phyloP scores from a whole-genome alignment of 2,113 vertebrate genomes.

The Genyomyrus donnyi region DNA sequence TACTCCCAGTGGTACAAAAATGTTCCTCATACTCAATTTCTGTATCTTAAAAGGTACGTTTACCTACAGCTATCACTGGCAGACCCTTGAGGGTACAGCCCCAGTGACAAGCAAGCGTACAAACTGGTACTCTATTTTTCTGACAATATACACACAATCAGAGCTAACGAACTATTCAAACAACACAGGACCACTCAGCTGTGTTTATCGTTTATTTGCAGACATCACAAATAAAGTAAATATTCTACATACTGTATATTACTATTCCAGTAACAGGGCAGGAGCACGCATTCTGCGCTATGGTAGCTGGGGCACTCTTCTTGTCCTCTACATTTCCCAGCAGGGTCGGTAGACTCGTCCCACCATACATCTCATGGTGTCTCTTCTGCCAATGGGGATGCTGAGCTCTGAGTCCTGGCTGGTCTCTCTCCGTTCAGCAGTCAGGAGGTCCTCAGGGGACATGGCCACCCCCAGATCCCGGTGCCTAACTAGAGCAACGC shows the following conservation, averaged over 20 bases:
- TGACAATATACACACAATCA: not conserved
- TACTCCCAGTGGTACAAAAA: not conserved
- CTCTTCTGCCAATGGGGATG: slow-evolving; percentile 55
- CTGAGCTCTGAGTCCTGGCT: slow-evolving; percentile 34
- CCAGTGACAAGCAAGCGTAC: not conserved
- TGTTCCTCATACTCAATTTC: not conserved
- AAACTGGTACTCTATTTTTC: not conserved
- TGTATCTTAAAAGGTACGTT: not conserved
- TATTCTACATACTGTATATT: slow-evolving; percentile 27
- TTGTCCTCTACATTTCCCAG: slow-evolving; percentile 57
- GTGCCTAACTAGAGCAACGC: slow-evolving; percentile 34
- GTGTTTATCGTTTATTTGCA: slow-evolving; percentile 42
- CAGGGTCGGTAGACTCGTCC: slow-evolving; percentile 67
- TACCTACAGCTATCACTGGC: not conserved
- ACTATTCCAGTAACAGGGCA: not conserved
- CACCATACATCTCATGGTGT: slow-evolving; percentile 70
- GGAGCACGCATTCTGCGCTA: not conserved
- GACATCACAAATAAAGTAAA: slow-evolving; percentile 22
- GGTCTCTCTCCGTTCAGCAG: slow-evolving; percentile 34
- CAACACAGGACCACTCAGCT: not conserved
- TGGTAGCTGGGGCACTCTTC: not conserved
- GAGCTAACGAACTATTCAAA: not conserved
- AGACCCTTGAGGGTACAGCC: not conserved
- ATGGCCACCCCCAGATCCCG: slow-evolving; percentile 31
- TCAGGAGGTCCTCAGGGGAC: slow-evolving; percentile 32